Base-by-base conservation (phyloP, 2,888 invertebrate species). In the Bembecia ichneumoniformis region DNA sequence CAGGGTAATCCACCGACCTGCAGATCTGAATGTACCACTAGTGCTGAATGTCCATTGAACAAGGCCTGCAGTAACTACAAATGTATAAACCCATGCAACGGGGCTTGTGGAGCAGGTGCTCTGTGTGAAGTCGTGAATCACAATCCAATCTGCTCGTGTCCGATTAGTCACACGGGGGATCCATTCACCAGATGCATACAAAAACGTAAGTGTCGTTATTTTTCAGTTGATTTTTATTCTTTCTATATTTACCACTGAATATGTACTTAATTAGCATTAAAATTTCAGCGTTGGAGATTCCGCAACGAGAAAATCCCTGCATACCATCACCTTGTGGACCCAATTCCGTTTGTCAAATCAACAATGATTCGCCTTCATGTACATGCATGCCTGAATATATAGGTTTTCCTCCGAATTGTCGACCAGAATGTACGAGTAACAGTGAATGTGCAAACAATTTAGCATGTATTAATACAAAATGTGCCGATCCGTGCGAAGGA, bases 61-160 rank as follows among this genome's bases (percentile, higher is more conserved):
- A 90, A 91, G 66, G 93, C 95, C 13, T 96, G 96, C 66, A 91
- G 91, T 61, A 94, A 93, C 71, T 93, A 93, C 63, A 93, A 92
- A 79, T 96, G 96, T 71, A 82, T 91, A 47, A 90, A 95, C 76
- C 94, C 95, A 14, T 95, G 94, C 62, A 90, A 89, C 46, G 94
- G 94, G 52, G 90, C 92, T 13, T 95, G 95, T 72, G 94, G 94
- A 20, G 71, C 91, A 7, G 87, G 88, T 62, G 92, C 95, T 5
- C 73, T 88, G 47, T 95, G 95, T 70, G 89, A 91, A 63, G 92
- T 93, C 15, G 89, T 93, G 3, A 93, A 93, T 70, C 95, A 95
- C 66, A 92, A 91, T 72, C 93, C 94, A 1, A 92, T 93, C 64
- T 95, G 95, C 70, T 91, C 90, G 53, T 95, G 95, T 68, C 89